Base-by-base conservation (phyloP, 1,140 invertebrate genomes). In the Drosophila hydei region DNA sequence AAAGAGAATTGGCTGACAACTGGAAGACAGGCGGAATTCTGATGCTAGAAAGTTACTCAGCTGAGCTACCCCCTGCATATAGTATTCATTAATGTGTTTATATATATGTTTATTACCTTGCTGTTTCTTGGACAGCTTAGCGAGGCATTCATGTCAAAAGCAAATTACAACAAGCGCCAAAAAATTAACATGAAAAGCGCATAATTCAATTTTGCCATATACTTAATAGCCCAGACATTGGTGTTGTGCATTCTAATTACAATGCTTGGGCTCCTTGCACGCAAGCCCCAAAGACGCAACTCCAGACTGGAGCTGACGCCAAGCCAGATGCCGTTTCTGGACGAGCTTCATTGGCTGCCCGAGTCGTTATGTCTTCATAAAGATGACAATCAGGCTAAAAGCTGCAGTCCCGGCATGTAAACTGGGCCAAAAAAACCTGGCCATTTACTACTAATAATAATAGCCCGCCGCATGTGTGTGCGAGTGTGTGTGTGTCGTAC, bases 291-390 rank as follows among this genome's bases (percentile, higher is more conserved):
- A 62, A 36, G 16, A 19, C 18, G 16, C 7, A 30, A 6, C 43
- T 21, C 33, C 5, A 38, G 16, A 16, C 38, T 42, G 38, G 19
- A n/a, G 42, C 50, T 3, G 5, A 14, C 19, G n/a, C 5, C 14
- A 9, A 27, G 54, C 61, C 51, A 55, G 25, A 27, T 33, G 18
- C 50, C 16, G n/a, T 45, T 21, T 30, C 25, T 54, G 61, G 61
- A 55, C 27, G 40, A 50, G 52, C 63, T 58, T 65, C 65, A 69
- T 51, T 58, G 54, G 69, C 55, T 58, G 50, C 25, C 33, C 14
- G 51, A 25, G 64, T 72, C 77, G 81, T 83, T 87, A 90, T 90
- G 87, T 90, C 87, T 90, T 90, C 87, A 90, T 90, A 89, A 89
- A 89, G 78, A 77, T 85, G 70, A 74, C 83, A 85, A 89, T 89